These are phyloP conservation scores for Myopa testacea DNA, from an alignment of 2,888 invertebrate species.

Conservation along the genomic window DNA sequence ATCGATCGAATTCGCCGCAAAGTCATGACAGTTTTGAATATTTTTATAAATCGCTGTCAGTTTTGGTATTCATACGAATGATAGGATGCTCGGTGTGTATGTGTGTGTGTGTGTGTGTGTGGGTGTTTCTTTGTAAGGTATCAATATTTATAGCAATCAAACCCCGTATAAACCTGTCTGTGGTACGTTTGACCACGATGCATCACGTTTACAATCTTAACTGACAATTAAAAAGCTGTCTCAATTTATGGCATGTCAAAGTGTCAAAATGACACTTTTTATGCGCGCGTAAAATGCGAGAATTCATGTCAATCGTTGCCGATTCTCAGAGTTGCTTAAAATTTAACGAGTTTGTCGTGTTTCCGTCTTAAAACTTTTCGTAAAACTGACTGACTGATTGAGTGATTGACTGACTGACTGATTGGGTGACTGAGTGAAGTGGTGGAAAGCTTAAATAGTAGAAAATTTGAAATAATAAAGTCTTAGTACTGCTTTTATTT, in stretches of 20 bases:
- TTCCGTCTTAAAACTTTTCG: not conserved
- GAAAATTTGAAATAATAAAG: too few relatives aligned
- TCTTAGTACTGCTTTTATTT: not conserved
- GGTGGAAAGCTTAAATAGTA: too few relatives aligned
- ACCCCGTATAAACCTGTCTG: not conserved
- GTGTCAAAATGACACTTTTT: conserved; percentile 54
- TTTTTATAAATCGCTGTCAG: conserved; percentile 28
- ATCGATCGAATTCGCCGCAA: conserved; percentile 8
- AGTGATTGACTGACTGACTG: too few relatives aligned
- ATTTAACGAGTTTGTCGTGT: not conserved
- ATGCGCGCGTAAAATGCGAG: conserved; percentile 49
- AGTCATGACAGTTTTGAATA: conserved; percentile 24
- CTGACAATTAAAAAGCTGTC: conserved; percentile 52
- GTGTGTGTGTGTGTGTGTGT: conserved; percentile 12
- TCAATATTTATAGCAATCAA: conserved; percentile 51
- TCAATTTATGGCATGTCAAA: conserved; percentile 52
- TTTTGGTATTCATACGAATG: not conserved
- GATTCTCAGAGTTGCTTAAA: not conserved
- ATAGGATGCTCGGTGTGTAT: not conserved
- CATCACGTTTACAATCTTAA: conserved; percentile 36
- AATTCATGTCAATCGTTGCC: not conserved
- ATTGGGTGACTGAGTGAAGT: too few relatives aligned
- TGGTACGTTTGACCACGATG: conserved; percentile 40
- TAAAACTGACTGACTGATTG: not conserved
- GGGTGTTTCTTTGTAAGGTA: conserved; percentile 39